phyloP scores from a whole-genome alignment of 1,140 invertebrate species.

The Drosophila pallidifrons region DNA sequence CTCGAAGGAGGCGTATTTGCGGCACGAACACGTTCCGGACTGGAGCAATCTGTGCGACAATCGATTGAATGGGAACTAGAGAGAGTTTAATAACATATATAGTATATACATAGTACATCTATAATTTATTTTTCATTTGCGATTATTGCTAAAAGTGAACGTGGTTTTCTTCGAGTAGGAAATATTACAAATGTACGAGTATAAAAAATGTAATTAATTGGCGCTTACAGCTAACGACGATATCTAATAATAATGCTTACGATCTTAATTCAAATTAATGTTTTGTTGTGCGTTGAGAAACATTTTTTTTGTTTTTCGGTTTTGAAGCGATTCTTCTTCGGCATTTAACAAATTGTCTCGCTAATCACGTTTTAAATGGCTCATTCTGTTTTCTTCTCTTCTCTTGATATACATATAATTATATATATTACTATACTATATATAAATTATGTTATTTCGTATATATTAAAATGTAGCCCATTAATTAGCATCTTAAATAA shows the following conservation, averaged over 20 bases:
- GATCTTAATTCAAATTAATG: too few relatives aligned
- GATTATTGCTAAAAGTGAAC: slow-evolving; percentile 41
- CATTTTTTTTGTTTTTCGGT: not conserved
- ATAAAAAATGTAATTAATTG: slow-evolving; percentile 43
- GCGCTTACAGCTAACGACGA: slow-evolving; percentile 24
- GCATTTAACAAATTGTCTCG: too few relatives aligned
- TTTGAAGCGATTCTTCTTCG: too few relatives aligned
- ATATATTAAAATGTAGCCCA: not conserved
- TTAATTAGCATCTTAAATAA: slow-evolving; percentile 27
- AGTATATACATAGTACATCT: slow-evolving; percentile 18
- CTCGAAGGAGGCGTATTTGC: slow-evolving; percentile 91
- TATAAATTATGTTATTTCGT: not conserved
- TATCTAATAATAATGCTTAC: not conserved
- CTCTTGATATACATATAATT: not conserved
- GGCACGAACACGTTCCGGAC: slow-evolving; percentile 90
- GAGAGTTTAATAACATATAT: not conserved
- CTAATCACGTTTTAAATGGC: slow-evolving; percentile 4
- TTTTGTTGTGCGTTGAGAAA: slow-evolving; percentile 31
- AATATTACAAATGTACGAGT: slow-evolving; percentile 31
- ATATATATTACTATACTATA: too few relatives aligned
- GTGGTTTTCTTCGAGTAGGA: slow-evolving; percentile 24
- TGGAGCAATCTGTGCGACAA: slow-evolving; percentile 92
- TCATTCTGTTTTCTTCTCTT: not conserved
- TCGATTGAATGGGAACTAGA: slow-evolving; percentile 61
- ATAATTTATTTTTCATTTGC: slow-evolving; percentile 32